These are phyloP conservation scores for Sciurus carolinensis DNA, from an alignment of 2,797 vertebrate species.

Conservation along the genomic window DNA sequence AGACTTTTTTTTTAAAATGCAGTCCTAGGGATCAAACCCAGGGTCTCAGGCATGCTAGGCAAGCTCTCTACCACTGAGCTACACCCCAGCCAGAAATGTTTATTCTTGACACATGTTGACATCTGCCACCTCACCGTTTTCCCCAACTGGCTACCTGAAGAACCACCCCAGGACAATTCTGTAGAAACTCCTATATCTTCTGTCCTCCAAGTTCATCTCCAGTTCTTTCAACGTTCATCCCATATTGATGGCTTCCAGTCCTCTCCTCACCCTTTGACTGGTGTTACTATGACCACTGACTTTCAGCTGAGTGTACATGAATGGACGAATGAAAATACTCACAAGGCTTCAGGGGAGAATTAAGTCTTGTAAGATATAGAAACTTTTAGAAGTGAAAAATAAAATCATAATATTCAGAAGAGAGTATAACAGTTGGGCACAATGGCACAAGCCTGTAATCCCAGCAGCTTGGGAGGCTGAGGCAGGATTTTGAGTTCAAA, in stretches of 20 bases:
- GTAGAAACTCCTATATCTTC: not conserved
- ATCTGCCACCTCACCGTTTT: not conserved
- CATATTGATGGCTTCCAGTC: not conserved
- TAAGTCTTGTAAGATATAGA: not conserved
- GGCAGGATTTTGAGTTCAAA: too few relatives aligned
- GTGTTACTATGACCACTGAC: not conserved
- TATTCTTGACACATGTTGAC: not conserved
- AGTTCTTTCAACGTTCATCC: not conserved
- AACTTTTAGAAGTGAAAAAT: constrained; percentile 13
- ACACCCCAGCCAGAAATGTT: not conserved
- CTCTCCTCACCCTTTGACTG: not conserved
- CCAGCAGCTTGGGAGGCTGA: too few relatives aligned
- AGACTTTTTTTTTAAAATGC: too few relatives aligned
- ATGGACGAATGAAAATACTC: not conserved
- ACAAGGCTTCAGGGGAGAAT: not conserved
- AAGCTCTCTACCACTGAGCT: not conserved
- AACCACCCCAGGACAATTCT: not conserved
- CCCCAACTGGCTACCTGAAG: not conserved
- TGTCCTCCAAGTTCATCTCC: not conserved
- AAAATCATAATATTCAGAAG: constrained; percentile 32
- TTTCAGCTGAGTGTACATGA: not conserved
- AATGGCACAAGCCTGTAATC: too few relatives aligned
- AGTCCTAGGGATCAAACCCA: not conserved
- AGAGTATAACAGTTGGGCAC: not conserved
- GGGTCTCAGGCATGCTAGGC: not conserved